Conservation (phyloP, 2,113 vertebrate genomes). For the Cepphus grylle region DNA sequence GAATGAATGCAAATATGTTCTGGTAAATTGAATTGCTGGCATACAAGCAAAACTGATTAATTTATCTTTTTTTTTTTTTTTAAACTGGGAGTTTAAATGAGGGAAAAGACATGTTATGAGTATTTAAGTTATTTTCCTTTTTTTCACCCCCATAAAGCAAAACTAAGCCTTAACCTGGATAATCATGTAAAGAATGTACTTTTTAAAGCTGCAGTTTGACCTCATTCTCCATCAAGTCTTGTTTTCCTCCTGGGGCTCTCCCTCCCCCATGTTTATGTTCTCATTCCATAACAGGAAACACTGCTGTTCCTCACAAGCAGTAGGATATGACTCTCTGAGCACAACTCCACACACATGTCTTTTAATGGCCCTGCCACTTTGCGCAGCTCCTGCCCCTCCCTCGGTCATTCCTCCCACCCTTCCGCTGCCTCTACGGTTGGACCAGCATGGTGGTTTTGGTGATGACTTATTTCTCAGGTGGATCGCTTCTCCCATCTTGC, state of each 20-base stretch:
- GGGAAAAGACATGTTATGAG: neutral
- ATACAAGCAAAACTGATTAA: neutral
- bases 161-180: neutral
- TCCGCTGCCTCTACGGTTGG: fast-evolving
- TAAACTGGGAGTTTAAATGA: neutral
- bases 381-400: neutral
- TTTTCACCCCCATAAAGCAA: neutral
- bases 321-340: neutral
- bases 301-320: neutral
- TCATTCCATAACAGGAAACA: neutral
- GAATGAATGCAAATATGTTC: neutral
- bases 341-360: neutral
- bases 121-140: neutral
- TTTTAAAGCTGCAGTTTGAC: neutral
- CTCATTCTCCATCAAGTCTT: neutral
- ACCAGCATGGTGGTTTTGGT: neutral
- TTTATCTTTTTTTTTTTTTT: neutral
- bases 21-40: neutral
- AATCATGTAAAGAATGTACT: neutral
- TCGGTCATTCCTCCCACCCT: neutral
- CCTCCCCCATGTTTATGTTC: neutral
- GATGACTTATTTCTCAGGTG: neutral
- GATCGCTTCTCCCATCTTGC: neutral
- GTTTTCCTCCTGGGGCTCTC: neutral
- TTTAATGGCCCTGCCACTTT: neutral